phyloP scores from a whole-genome alignment of 2,888 invertebrate species.

The Lasioglossum lativentre region DNA sequence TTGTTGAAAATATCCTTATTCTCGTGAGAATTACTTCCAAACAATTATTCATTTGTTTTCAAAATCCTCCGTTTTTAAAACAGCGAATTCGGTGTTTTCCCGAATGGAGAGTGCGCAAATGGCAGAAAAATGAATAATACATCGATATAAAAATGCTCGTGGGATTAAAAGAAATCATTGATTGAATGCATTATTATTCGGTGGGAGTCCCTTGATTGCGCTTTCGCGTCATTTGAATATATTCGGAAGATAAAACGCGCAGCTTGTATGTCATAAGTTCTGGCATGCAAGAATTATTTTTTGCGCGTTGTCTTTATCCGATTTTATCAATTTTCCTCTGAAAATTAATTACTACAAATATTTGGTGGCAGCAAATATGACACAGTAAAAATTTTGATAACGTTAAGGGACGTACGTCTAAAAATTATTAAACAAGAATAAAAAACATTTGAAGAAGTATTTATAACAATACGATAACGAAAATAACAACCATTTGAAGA shows the following conservation, averaged over 20 bases:
- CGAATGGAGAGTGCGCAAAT: constrained; percentile 5
- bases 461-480: too few species aligned
- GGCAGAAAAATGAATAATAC: constrained; percentile 30
- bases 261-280: constrained; percentile 15
- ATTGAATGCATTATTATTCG: constrained; percentile 52
- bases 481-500: too few species aligned
- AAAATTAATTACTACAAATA: neutral
- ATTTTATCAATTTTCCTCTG: too few species aligned
- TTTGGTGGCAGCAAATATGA: neutral
- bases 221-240: constrained; percentile 50
- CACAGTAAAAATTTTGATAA: neutral
- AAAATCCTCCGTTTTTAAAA: neutral
- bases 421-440: neutral
- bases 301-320: too few species aligned
- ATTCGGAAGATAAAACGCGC: constrained; percentile 14
- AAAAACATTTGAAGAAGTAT: too few species aligned
- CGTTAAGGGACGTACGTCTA: neutral
- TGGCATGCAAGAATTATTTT: constrained; percentile 11
- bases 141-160: neutral
- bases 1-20: neutral
- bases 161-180: constrained; percentile 52
- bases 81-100: neutral
- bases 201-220: constrained; percentile 47
- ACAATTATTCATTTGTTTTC: neutral
- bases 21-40: neutral